Evolutionary conservation across 2,888 invertebrate genomes (phyloP).

Genomic region (Ischnus inquisitorius): DNA sequence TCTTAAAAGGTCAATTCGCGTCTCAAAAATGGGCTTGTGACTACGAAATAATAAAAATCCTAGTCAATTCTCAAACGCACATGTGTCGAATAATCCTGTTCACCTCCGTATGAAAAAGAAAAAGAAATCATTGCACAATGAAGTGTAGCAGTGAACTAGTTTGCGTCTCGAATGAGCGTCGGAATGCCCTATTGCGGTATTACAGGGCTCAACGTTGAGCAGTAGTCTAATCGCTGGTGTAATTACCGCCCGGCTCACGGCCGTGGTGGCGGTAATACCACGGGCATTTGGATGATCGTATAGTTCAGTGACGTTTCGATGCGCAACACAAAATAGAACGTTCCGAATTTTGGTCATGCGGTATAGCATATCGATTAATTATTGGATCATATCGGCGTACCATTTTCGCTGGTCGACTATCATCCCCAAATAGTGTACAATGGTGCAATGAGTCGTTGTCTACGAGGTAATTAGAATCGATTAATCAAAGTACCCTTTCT

Average conservation of each 20-base stretch:
- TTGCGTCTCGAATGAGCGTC: slow-evolving; percentile 8
- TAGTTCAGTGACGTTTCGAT: slow-evolving; percentile 13
- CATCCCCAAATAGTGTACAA: neutral
- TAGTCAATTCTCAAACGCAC: neutral
- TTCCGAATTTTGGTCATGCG: slow-evolving; percentile 24
- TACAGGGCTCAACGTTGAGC: neutral
- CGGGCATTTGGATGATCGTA: slow-evolving; percentile 19
- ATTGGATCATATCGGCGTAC: slow-evolving; percentile 44
- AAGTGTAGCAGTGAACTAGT: neutral
- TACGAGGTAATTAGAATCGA: neutral
- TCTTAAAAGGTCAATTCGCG: neutral
- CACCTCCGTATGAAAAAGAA: neutral
- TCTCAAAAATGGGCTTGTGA: neutral
- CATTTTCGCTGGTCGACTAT: slow-evolving; percentile 24
- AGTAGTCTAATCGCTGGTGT: slow-evolving; percentile 53
- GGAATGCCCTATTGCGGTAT: neutral
- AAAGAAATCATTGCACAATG: neutral
- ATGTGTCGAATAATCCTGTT: neutral
- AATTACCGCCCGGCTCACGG: slow-evolving; percentile 41
- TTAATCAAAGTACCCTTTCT: neutral
- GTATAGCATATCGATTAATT: slow-evolving; percentile 39
- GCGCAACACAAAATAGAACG: slow-evolving; percentile 21
- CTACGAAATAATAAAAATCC: no score
- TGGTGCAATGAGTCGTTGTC: neutral
- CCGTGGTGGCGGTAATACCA: slow-evolving; percentile 15